A percentile compares a stretch with the other conserved stretches of the same genome.
Conservation (phyloP, 2,888 invertebrate species). For the Stegana nigrithorax region DNA sequence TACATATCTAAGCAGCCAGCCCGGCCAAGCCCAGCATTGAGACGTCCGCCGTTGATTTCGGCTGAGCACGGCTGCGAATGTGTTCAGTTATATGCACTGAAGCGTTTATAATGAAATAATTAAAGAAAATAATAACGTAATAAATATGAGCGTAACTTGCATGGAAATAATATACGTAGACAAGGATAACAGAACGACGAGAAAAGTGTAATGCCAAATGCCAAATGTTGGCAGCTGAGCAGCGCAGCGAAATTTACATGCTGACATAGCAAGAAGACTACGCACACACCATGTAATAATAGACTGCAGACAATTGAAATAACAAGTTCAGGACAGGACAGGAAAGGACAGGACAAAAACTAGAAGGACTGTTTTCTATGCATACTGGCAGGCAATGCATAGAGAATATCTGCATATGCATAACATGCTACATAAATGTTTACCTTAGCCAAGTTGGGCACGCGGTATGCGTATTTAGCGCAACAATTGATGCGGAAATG, state of each 20-base stretch:
- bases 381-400: too few species aligned
- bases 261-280: too few species aligned
- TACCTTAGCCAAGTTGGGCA: neutral
- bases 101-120: conserved; percentile 49
- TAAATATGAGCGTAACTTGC: conserved; percentile 9
- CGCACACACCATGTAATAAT: too few species aligned
- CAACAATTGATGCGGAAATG: conserved; percentile 56
- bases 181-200: neutral
- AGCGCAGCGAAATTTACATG: neutral
- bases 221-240: neutral
- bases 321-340: too few species aligned
- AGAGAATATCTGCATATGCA: neutral
- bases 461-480: conserved; percentile 49
- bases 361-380: too few species aligned
- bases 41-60: conserved; percentile 18
- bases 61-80: conserved; percentile 44
- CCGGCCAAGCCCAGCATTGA: neutral
- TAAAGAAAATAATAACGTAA: conserved; percentile 12
- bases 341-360: too few species aligned
- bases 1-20: conserved; percentile 1
- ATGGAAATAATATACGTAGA: conserved; percentile 1
- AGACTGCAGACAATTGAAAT: conserved; percentile 4
- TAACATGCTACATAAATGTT: neutral
- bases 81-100: too few species aligned
- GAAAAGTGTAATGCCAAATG: neutral